A percentile compares a stretch with the other conserved stretches of the same genome.
These are phyloP conservation scores for Conomelus anceps DNA, from an alignment of 2,888 invertebrate species.

Conservation along the genomic window DNA sequence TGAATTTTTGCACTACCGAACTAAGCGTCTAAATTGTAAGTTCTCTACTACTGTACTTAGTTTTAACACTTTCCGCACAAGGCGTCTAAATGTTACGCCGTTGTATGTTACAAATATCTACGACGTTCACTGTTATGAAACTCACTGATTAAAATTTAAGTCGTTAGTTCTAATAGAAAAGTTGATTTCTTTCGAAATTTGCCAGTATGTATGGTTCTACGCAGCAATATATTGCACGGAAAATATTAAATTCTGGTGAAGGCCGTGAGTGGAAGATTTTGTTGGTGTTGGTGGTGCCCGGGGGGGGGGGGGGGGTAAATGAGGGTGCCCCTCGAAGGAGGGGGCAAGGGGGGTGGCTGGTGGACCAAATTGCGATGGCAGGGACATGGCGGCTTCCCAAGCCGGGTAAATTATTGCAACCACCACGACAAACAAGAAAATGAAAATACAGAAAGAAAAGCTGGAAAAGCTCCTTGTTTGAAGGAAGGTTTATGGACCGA, in stretches of 20 bases:
- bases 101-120: too few species aligned
- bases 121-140: not conserved
- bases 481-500: not conserved
- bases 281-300: not conserved
- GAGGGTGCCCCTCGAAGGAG: not conserved
- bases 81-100: too few species aligned
- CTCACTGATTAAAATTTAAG: not conserved
- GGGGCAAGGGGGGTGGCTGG: not conserved
- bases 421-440: not conserved
- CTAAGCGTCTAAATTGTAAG: too few species aligned
- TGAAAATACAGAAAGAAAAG: not conserved
- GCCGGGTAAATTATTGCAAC: not conserved
- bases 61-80: not conserved
- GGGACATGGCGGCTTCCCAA: not conserved
- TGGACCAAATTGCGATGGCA: not conserved
- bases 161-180: not conserved
- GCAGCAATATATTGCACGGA: not conserved
- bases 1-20: too few species aligned
- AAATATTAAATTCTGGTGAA: not conserved
- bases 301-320: not conserved
- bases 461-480: not conserved
- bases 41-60: too few species aligned
- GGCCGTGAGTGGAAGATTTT: not conserved
- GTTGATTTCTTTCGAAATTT: not conserved
- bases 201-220: not conserved